These are phyloP conservation scores for Willowsia nigromaculata DNA, from an alignment of 2,888 invertebrate genomes.

Conservation along the genomic window DNA sequence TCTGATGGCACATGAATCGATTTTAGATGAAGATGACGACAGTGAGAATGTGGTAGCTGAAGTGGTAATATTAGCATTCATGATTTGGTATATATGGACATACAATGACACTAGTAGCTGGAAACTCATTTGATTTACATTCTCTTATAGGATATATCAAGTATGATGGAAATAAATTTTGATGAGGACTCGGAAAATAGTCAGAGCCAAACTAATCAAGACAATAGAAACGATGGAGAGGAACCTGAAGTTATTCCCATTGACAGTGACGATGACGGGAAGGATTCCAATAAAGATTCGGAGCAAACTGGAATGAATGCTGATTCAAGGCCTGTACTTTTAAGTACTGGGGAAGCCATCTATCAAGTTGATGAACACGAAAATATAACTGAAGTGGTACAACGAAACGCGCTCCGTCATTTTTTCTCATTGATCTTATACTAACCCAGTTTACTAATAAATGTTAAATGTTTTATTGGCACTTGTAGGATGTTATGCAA, in stretches of 20 bases:
- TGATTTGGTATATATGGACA: too few species aligned
- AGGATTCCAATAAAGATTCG: slow-evolving; percentile 67
- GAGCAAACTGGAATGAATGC: slow-evolving; percentile 68
- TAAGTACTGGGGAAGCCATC: not conserved
- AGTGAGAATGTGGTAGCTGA: slow-evolving; percentile 54
- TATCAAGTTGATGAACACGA: slow-evolving; percentile 61
- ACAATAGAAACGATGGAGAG: not conserved
- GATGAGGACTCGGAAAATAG: slow-evolving; percentile 50
- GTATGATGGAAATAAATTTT: slow-evolving; percentile 72
- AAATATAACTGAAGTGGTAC: slow-evolving; percentile 59
- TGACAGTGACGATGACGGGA: slow-evolving; percentile 45
- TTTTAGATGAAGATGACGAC: slow-evolving; percentile 36
- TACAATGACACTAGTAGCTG: not conserved
- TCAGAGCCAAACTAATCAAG: not conserved
- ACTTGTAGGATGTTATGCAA: slow-evolving; percentile 56
- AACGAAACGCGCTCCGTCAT: too few species aligned
- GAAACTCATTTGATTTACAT: not conserved
- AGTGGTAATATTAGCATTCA: slow-evolving; percentile 41
- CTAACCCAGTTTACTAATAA: too few species aligned
- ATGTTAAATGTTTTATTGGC: too few species aligned
- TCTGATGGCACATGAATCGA: slow-evolving; percentile 33
- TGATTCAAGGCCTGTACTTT: slow-evolving; percentile 17
- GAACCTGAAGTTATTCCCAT: slow-evolving; percentile 60
- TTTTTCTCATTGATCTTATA: too few species aligned
- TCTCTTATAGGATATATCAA: slow-evolving; percentile 50